These are phyloP conservation scores for Ancistrus triradiatus DNA, from an alignment of 2,113 vertebrate species.

Conservation along the genomic window DNA sequence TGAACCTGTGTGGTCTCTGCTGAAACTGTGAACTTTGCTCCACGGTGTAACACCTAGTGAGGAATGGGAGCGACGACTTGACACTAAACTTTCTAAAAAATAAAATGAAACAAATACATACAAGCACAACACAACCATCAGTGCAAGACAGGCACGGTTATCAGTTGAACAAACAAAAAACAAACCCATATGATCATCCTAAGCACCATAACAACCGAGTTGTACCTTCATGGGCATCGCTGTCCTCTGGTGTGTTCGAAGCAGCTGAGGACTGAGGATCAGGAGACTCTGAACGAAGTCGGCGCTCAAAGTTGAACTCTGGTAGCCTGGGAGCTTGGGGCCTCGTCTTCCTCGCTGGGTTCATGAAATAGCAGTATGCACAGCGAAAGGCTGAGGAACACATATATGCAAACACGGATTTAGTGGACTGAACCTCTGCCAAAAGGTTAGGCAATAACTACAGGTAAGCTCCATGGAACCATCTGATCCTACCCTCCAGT, in stretches of 20 bases:
- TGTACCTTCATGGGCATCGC: slow-evolving; percentile 64
- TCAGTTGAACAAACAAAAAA: too few species aligned
- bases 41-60: slow-evolving; percentile 59
- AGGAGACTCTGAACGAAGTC: slow-evolving; percentile 54
- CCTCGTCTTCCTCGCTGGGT: slow-evolving; percentile 91
- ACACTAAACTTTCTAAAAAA: slow-evolving; percentile 45
- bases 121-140: slow-evolving; percentile 3
- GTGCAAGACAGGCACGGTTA: too few species aligned
- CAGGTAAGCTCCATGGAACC: too few species aligned
- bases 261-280: slow-evolving; percentile 51
- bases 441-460: too few species aligned
- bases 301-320: slow-evolving; percentile 87
- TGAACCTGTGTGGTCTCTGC: slow-evolving; percentile 48
- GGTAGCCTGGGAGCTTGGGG: slow-evolving; percentile 89
- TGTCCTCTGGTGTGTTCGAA: slow-evolving; percentile 58
- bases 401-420: neutral
- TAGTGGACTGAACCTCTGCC: too few species aligned
- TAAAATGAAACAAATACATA: neutral
- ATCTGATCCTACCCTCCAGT: too few species aligned
- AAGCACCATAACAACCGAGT: too few species aligned
- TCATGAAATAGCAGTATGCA: slow-evolving; percentile 95
- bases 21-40: slow-evolving; percentile 68
- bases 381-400: slow-evolving; percentile 82
- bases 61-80: slow-evolving; percentile 11
- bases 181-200: too few species aligned